Conservation (phyloP, 2,888 invertebrate species). For the Drosophila setosimentum region DNA sequence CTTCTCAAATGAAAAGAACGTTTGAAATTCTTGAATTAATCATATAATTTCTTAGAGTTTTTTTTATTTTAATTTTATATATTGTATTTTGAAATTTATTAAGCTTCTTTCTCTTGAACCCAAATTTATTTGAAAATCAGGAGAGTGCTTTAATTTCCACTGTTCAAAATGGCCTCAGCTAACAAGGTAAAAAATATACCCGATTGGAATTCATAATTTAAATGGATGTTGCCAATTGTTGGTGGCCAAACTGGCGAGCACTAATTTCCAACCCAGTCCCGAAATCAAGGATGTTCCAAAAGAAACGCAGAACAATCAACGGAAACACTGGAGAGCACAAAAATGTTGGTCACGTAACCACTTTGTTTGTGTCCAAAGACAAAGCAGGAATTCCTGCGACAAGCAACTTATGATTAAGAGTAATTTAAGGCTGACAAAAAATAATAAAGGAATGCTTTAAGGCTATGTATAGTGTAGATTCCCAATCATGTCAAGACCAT, state of each 20-base stretch:
- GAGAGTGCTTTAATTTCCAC: slow-evolving; percentile 10
- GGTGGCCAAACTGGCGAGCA: slow-evolving; percentile 45
- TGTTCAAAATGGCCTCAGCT: slow-evolving; percentile 8
- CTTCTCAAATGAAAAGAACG: not conserved
- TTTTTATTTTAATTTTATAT: not conserved
- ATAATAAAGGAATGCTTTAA: not conserved
- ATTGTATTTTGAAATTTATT: not conserved
- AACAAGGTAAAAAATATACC: slow-evolving; percentile 14
- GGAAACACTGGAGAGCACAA: slow-evolving; percentile 29
- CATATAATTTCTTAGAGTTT: not conserved
- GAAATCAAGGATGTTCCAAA: slow-evolving; percentile 19
- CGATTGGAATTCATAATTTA: slow-evolving; percentile 55
- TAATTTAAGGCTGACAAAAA: slow-evolving; percentile 10
- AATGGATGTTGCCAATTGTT: slow-evolving; percentile 18
- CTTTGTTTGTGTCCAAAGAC: slow-evolving; percentile 37
- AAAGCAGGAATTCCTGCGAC: slow-evolving; percentile 21
- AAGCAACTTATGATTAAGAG: slow-evolving; percentile 46
- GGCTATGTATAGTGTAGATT: not conserved
- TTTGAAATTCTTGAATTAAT: not conserved
- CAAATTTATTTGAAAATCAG: not conserved
- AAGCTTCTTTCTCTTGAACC: not conserved
- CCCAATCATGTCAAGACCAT: not conserved
- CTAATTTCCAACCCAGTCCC: slow-evolving; percentile 41
- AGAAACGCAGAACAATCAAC: slow-evolving; percentile 39
- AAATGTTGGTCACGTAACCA: slow-evolving; percentile 73